Evolutionary conservation across 1,140 invertebrate species (phyloP).

Genomic region (Lepidurus couesii): DNA sequence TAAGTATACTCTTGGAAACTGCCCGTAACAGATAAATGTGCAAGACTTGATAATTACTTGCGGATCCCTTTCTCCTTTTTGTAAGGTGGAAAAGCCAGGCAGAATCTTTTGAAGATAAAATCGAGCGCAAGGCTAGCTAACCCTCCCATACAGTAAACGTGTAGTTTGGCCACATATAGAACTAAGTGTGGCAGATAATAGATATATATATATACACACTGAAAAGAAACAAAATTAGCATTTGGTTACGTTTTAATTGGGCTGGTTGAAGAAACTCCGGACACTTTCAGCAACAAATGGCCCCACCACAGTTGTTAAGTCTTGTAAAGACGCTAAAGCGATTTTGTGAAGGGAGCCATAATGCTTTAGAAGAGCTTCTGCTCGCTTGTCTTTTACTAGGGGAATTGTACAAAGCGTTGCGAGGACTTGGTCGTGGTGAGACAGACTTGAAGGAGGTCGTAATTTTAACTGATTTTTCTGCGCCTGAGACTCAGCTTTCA

Average conservation of each 20-base stretch:
- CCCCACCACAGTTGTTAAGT: conserved; percentile 26
- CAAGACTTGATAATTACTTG: no score
- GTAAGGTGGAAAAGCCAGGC: no score
- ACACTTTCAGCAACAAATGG: neutral
- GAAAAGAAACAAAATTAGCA: neutral
- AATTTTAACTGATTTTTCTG: conserved; percentile 30
- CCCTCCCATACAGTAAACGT: no score
- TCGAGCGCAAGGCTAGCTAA: no score
- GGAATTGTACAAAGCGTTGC: conserved; percentile 21
- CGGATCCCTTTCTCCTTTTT: no score
- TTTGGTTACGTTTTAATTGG: neutral
- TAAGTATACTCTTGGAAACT: no score
- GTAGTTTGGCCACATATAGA: neutral
- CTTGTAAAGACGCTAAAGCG: conserved; percentile 26
- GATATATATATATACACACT: neutral
- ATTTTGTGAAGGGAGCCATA: conserved; percentile 25
- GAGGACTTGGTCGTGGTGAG: neutral
- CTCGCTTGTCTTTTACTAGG: conserved; percentile 30
- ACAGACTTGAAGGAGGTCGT: neutral
- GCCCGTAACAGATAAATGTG: no score
- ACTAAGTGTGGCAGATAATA: neutral
- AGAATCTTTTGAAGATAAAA: no score
- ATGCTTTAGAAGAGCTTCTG: conserved; percentile 24
- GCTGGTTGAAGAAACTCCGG: conserved; percentile 27
- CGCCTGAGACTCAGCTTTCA: conserved; percentile 28